phyloP scores from a whole-genome alignment of 2,113 vertebrate species.

The Tetraodon nigroviridis region DNA sequence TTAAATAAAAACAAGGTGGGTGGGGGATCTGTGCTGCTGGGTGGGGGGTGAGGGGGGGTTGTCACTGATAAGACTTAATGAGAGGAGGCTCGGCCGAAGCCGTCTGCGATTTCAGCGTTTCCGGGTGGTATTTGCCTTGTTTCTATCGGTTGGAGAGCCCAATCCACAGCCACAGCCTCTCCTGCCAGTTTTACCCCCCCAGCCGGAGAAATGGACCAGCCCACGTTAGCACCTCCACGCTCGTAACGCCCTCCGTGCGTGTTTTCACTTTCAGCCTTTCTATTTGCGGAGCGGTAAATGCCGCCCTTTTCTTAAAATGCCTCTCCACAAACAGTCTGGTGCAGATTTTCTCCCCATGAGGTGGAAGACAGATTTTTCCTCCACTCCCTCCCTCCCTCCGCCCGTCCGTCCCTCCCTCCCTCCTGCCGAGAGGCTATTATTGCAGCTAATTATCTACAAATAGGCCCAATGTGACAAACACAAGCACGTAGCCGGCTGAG shows the following conservation, averaged over 20 bases:
- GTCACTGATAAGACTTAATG: slow-evolving; percentile 60
- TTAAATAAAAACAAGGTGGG: slow-evolving; percentile 59
- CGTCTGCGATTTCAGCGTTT: slow-evolving; percentile 30
- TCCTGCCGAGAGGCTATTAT: slow-evolving; percentile 71
- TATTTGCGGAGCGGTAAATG: slow-evolving; percentile 45
- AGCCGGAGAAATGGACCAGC: slow-evolving; percentile 13
- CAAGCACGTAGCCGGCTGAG: slow-evolving; percentile 52
- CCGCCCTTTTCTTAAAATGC: slow-evolving; percentile 28
- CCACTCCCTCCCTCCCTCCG: slow-evolving; percentile 33
- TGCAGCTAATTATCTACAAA: slow-evolving; percentile 77
- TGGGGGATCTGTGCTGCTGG: background rate
- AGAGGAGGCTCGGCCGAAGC: slow-evolving; percentile 34
- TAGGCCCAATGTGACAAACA: slow-evolving; percentile 71
- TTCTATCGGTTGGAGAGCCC: slow-evolving; percentile 56
- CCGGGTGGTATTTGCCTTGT: slow-evolving; percentile 17
- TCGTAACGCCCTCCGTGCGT: slow-evolving; percentile 32
- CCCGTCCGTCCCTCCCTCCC: slow-evolving; percentile 43
- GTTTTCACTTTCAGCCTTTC: slow-evolving; percentile 25
- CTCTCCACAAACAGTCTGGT: slow-evolving; percentile 45
- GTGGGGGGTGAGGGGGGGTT: slow-evolving; percentile 4
- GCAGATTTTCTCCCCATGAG: slow-evolving; percentile 62
- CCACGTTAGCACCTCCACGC: slow-evolving; percentile 15
- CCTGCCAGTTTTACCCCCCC: background rate
- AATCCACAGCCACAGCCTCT: slow-evolving; percentile 47
- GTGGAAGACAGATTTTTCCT: slow-evolving; percentile 59